Percentiles rank a stretch among this genome's conserved stretches.
Evolutionary conservation across 2,797 vertebrate species (phyloP).

Genomic region (Eutrigla gurnardus): DNA sequence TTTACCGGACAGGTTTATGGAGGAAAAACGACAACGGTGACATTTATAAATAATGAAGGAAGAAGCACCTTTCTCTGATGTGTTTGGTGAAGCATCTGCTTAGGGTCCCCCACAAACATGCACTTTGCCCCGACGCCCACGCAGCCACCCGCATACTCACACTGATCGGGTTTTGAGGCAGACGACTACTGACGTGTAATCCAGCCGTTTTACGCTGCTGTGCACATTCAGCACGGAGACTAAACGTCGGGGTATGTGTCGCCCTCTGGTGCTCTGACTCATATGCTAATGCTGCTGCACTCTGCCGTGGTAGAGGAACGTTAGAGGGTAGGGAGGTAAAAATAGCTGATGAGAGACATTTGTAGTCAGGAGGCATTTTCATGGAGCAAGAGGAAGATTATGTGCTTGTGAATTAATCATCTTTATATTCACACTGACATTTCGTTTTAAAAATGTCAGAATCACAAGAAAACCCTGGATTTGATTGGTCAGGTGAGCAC

Average conservation of each 20-base stretch:
- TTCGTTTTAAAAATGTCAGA: neutral
- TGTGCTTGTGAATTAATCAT: neutral
- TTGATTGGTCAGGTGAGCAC: neutral
- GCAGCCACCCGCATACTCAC: neutral
- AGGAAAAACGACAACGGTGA: constrained; percentile 53
- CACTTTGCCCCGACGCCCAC: neutral
- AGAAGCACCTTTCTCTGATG: constrained; percentile 29
- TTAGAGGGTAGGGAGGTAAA: constrained; percentile 23
- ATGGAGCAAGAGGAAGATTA: neutral
- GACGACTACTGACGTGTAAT: constrained; percentile 52
- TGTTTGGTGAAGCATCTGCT: constrained; percentile 64
- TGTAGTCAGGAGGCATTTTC: neutral
- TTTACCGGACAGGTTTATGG: constrained; percentile 42
- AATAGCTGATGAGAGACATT: constrained; percentile 32
- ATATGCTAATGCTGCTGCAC: constrained; percentile 36
- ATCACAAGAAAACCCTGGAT: neutral
- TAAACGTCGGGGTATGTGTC: constrained; percentile 40
- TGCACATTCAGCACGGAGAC: constrained; percentile 34
- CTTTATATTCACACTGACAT: neutral
- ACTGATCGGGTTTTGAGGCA: constrained; percentile 43
- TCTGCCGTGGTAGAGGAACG: neutral
- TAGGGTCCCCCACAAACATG: constrained; percentile 30
- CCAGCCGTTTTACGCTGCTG: constrained; percentile 25
- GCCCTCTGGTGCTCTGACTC: constrained; percentile 62
- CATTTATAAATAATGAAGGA: constrained; percentile 71